Evolutionary conservation across 2,888 invertebrate genomes (phyloP), one percentile per base, ranked within the genome.

Genomic region (Eulithis testata): DNA sequence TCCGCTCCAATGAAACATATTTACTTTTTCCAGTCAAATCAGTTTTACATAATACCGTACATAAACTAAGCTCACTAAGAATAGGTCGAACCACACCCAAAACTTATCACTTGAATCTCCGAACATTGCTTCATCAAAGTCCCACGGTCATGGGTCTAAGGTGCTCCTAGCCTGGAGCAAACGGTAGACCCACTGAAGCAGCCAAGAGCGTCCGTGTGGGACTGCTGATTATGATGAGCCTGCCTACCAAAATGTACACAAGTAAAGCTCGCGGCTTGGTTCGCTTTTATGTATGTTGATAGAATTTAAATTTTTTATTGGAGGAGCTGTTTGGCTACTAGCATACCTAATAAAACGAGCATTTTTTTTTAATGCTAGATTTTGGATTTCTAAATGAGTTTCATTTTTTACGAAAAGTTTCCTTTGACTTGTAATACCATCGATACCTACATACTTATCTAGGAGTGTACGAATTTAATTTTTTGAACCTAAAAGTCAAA

Each of bases 131-230:
- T 74, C 73, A 78, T 76, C 69, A 86, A 84, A 86, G 85, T 92
- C 92, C 89, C 92, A 92, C 92, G 91, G 84, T 88, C 85, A 78
- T 84, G 86, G 88, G 86, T 83, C 83, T 78, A 84, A 89, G 87
- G 87, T 87, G 82, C 77, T 85, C 79, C 79, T 91, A 88, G 92
- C 91, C 92, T 82, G 84, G 80, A 92, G 92, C 91, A 89, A 91
- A 92, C 92, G 78, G 92, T 90, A 91, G 90, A 91, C 83, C 87
- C 84, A 82, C 90, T 89, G 88, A 87, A 90, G 91, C 91, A 91
- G 92, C 90, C 69, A 81, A 56, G 73, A 74, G 81, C 80, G 80
- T 79, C 85, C 70, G 85, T 77, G 85, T 76, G 73, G 83, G 85
- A 76, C 77, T 69, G 77, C 86, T 82, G 70, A 84, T 74, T 74